phyloP scores from a whole-genome alignment of 2,888 invertebrate genomes.

The Teleogryllus oceanicus region DNA sequence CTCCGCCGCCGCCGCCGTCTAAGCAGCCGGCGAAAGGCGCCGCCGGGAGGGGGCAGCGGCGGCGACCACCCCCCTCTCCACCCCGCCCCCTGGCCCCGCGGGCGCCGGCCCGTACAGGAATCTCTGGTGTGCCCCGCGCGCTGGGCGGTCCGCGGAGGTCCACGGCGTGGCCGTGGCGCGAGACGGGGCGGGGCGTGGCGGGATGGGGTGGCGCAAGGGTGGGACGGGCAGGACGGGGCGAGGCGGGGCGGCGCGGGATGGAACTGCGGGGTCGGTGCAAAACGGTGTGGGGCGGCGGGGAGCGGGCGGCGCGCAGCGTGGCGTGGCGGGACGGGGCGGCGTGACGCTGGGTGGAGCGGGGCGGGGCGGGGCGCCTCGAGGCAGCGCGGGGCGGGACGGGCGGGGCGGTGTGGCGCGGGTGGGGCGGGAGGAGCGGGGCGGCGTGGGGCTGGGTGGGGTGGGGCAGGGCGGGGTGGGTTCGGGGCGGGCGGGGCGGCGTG shows the following conservation, averaged over 20 bases:
- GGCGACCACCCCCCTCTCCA: not conserved
- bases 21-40: constrained; percentile 18
- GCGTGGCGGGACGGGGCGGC: not conserved
- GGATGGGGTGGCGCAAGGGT: too few species aligned
- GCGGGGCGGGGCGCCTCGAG: not conserved
- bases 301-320: not conserved
- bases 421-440: too few species aligned
- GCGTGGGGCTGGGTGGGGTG: not conserved
- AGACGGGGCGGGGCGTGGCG: not conserved
- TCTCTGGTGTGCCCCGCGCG: not conserved
- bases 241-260: not conserved
- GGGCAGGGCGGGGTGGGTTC: too few species aligned
- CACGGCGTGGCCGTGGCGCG: not conserved
- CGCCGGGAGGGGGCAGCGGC: not conserved
- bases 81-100: not conserved
- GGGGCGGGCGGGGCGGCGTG: too few species aligned
- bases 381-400: too few species aligned
- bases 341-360: too few species aligned
- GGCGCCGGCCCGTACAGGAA: constrained; percentile 1
- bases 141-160: not conserved
- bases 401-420: too few species aligned
- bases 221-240: too few species aligned
- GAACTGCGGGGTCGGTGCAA: too few species aligned
- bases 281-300: too few species aligned
- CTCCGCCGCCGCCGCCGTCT: not conserved